These are phyloP conservation scores for Xylota sylvarum DNA, from an alignment of 2,888 invertebrate species.

Conservation along the genomic window DNA sequence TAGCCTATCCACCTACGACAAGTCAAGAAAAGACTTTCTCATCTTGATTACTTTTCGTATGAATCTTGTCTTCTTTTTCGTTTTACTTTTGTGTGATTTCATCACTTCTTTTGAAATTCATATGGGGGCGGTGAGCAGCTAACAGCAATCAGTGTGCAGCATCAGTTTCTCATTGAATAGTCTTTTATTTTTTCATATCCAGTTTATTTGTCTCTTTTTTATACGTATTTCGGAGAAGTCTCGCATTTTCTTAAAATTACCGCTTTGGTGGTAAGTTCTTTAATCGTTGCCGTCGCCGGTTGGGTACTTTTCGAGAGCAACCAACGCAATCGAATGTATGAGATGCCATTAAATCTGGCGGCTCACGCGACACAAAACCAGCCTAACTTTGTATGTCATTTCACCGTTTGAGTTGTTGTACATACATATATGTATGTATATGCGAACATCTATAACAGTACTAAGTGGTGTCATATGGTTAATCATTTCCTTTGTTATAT, in stretches of 20 bases:
- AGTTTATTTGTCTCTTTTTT: neutral
- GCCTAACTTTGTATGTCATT: slow-evolving; percentile 30
- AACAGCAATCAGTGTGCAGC: neutral
- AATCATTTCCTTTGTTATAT: slow-evolving; percentile 50
- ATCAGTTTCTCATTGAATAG: neutral
- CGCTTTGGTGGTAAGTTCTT: slow-evolving; percentile 1
- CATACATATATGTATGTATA: neutral
- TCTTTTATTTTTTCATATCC: neutral
- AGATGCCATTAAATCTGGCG: slow-evolving; percentile 33
- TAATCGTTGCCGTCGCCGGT: slow-evolving; percentile 19
- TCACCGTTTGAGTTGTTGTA: slow-evolving; percentile 18
- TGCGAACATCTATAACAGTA: slow-evolving; percentile 34
- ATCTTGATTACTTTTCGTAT: slow-evolving; percentile 10
- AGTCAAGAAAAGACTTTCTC: slow-evolving; percentile 32
- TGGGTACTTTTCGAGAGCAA: slow-evolving; percentile 37
- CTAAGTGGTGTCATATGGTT: slow-evolving; percentile 66
- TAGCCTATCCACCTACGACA: slow-evolving; percentile 11
- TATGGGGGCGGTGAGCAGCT: slow-evolving; percentile 16
- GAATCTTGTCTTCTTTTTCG: neutral
- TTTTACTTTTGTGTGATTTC: slow-evolving; percentile 1
- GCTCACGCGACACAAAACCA: slow-evolving; percentile 19
- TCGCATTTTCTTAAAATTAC: neutral
- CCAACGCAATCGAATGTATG: slow-evolving; percentile 16
- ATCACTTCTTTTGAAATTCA: slow-evolving; percentile 1
- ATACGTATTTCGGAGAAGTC: slow-evolving; percentile 2